phyloP scores from a whole-genome alignment of 2,888 invertebrate genomes.

The Melangyna quadrimaculata region DNA sequence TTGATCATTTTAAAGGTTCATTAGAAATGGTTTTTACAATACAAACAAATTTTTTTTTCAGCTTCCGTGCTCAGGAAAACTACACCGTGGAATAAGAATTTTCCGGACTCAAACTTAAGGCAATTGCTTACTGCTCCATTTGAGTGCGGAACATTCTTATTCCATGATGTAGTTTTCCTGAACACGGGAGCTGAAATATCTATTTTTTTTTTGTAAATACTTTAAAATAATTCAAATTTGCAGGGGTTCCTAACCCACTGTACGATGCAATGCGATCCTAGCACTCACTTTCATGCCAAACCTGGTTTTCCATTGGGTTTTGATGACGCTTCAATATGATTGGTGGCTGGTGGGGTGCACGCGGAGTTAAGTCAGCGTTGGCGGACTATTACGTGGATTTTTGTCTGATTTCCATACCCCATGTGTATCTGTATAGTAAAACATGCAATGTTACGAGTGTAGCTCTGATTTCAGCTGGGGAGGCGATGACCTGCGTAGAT shows the following conservation, averaged over 20 bases:
- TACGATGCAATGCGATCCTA: not conserved
- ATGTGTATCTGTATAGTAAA: not conserved
- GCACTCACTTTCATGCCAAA: conserved; percentile 40
- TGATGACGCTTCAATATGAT: not conserved
- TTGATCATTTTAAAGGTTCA: too few species aligned
- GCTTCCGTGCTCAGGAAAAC: too few species aligned
- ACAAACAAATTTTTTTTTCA: too few species aligned
- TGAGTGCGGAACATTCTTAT: too few species aligned
- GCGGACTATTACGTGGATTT: conserved; percentile 51
- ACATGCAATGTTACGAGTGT: conserved; percentile 23
- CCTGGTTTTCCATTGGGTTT: conserved; percentile 27
- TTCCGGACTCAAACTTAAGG: too few species aligned
- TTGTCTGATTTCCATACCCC: conserved; percentile 58
- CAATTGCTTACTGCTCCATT: too few species aligned
- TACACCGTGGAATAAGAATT: too few species aligned
- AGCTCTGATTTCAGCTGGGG: not conserved
- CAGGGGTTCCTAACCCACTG: not conserved
- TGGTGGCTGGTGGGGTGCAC: not conserved
- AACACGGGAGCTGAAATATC: too few species aligned
- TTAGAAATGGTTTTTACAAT: too few species aligned
- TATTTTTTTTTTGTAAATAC: too few species aligned
- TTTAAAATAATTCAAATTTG: too few species aligned
- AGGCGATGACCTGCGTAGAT: conserved; percentile 64
- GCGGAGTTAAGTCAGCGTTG: conserved; percentile 30
- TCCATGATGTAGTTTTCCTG: too few species aligned